These are phyloP conservation scores for Ibycter americanus DNA, from an alignment of 2,797 vertebrate genomes.

Conservation along the genomic window DNA sequence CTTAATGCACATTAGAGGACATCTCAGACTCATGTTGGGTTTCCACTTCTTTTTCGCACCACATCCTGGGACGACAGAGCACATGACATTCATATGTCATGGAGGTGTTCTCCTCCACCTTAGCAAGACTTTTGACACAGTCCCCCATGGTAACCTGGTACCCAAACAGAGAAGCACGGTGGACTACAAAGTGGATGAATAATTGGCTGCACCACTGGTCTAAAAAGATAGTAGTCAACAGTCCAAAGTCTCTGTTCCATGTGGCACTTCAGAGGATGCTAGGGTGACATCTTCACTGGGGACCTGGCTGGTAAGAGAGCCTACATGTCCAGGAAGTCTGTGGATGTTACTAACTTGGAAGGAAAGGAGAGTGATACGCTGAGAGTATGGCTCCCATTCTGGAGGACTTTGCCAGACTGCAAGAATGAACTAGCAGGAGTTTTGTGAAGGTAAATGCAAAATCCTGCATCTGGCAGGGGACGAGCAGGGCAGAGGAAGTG, in stretches of 20 bases:
- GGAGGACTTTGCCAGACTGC: background rate
- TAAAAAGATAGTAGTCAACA: background rate
- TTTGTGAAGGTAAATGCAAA: background rate
- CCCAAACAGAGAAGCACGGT: background rate
- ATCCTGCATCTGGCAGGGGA: background rate
- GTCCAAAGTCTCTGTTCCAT: background rate
- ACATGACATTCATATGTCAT: background rate
- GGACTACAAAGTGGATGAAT: background rate
- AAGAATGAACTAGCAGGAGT: background rate
- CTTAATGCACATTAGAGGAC: background rate
- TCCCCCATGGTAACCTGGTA: background rate
- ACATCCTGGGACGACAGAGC: background rate
- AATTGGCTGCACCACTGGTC: background rate
- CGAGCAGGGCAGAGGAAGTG: rapidly evolving
- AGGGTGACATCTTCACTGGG: background rate
- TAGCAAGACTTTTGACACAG: background rate
- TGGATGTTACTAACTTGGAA: background rate
- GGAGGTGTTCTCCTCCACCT: background rate
- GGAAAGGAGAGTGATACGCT: rapidly evolving
- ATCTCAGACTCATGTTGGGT: background rate
- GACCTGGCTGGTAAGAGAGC: background rate
- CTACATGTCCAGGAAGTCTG: background rate
- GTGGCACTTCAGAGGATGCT: background rate
- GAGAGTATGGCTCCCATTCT: background rate
- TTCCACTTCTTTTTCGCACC: background rate